Base-by-base conservation (phyloP, 1,140 invertebrate species). In the Saxidomus purpurata region DNA sequence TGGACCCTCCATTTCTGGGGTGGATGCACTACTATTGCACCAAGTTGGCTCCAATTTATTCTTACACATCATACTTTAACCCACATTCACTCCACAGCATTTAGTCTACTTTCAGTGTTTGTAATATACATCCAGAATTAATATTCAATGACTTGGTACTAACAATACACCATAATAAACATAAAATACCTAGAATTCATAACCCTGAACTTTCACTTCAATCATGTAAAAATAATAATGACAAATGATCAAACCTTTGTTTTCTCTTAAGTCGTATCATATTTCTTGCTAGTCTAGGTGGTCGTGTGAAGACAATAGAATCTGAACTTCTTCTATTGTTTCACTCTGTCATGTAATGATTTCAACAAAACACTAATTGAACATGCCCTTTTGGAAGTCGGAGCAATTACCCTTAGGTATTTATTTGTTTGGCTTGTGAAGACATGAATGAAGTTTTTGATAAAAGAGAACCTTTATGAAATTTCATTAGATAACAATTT, bases 241-340 rank as follows among this genome's bases (percentile, higher is more conserved):
- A 55, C 59, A 63, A 28, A 19, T n/a, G 25, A 63, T 63, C n/a
- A 28, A 28, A 63, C 15, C 19, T 15, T 25, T 63, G 25, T 8
- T 25, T 22, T n/a, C 59, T 28, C 4, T 63, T 28, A 28, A 71
- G 38, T 15, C 13, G 3, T 71, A 71, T 71, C 67, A 40, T 19
- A 71, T 40, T 38, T 71, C 34, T 25, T 25, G 3, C 22, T 25
- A 28, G 34, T 38, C 67, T 38, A 71, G 67, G 67, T 71, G 67
- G 67, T 71, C 67, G 9, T 15, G 15, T 19, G 28, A 71, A 19
- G 17, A 71, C 67, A 71, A 71, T 71, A 15, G 67, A 71, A 38
- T 71, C 31, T 71, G 25, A 15, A 71, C 38, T 71, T 71, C 67
- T 28, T 8, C 67, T 71, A 71, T 71, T 71, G 67, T 71, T 71